Evolutionary conservation across 2,113 vertebrate genomes (phyloP), one percentile per base, ranked within the genome.

Genomic region (Podarcis raffonei): DNA sequence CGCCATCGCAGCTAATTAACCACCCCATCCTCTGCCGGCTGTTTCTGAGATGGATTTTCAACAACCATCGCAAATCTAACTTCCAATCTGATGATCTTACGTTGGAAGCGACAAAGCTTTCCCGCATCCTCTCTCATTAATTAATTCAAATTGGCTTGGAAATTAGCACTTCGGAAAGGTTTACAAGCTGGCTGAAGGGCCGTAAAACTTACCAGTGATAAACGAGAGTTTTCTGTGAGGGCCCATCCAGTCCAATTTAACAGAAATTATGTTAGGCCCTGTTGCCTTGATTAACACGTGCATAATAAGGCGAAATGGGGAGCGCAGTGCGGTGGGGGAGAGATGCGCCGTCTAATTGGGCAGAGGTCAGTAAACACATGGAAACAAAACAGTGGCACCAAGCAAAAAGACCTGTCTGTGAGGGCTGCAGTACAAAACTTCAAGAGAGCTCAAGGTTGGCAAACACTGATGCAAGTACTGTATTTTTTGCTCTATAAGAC

Each of bases 131-230:
- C 9, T 5, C 76, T 84, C 0, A 6, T 53, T 86, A 83, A 77
- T 83, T 83, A 88, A 88, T 78, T 86, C 42, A 59, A 86, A 82
- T 76, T 82, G 2, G 2, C 74, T 78, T 87, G 71, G 66, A 90
- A 88, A 35, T 59, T 11, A 83, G 4, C 77, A 32, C 27, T 77
- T 39, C 62, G 37, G 23, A 89, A 81, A 6, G 27, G n/a, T 72
- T 3, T 93, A 25, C 2, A 86, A 87, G 65, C 23, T 75, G 71
- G 57, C 80, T 88, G 83, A 90, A 69, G 18, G 87, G 89, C 85
- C 25, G 20, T 1, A 88, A 93, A 69, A 16, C n/a, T 83, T 89
- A 30, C 5, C 0, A 85, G 87, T 81, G 39, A 84, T 39, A 42
- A 72, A 20, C 20, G 42, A 57, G 62, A 69, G 1, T 30, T 87